These are phyloP conservation scores for Nineta flava DNA, from an alignment of 2,888 invertebrate genomes.

Conservation along the genomic window DNA sequence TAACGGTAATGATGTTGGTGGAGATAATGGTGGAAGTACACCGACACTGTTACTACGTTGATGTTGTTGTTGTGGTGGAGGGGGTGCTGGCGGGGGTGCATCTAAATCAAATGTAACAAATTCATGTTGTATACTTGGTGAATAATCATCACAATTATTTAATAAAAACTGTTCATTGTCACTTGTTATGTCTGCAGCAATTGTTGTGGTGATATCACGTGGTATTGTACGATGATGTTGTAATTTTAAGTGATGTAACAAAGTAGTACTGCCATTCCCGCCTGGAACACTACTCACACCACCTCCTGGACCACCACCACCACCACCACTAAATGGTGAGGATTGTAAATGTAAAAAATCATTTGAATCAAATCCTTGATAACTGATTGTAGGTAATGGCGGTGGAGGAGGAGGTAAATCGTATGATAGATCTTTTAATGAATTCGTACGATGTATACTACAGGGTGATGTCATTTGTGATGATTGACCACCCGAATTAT, in stretches of 20 bases:
- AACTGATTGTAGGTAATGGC: conserved; percentile 32
- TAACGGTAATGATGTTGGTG: not conserved
- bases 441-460: conserved; percentile 39
- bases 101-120: conserved; percentile 55
- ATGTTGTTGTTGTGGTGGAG: conserved; percentile 17
- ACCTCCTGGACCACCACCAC: no score
- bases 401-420: conserved; percentile 44
- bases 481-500: conserved; percentile 18
- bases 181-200: conserved; percentile 17
- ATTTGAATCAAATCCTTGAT: conserved; percentile 15
- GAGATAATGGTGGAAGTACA: not conserved
- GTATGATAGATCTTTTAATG: conserved; percentile 42
- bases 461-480: conserved; percentile 29
- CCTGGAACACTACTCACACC: no score
- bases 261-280: no score
- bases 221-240: not conserved
- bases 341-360: not conserved
- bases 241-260: no score
- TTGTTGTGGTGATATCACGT: not conserved
- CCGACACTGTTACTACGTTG: not conserved
- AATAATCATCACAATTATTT: conserved; percentile 30
- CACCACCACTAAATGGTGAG: not conserved
- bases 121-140: conserved; percentile 39
- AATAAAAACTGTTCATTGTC: conserved; percentile 15
- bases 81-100: conserved; percentile 29